These are phyloP conservation scores for Stigmatopora nigra DNA, from an alignment of 2,113 vertebrate genomes.

Conservation along the genomic window DNA sequence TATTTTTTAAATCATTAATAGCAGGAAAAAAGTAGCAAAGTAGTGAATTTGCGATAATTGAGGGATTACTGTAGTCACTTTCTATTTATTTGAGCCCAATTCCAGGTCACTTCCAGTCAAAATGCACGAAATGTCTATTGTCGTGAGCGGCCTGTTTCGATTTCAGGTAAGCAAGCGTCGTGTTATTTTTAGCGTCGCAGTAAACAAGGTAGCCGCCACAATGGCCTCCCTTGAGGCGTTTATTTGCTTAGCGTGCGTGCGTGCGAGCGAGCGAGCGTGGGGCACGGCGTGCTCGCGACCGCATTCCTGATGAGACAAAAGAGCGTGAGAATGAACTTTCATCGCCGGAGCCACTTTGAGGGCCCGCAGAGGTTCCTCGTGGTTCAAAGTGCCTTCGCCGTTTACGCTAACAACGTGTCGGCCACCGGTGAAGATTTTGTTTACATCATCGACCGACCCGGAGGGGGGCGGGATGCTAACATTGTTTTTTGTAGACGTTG, in stretches of 20 bases:
- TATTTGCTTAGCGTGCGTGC: neutral
- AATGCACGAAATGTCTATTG: too few species aligned
- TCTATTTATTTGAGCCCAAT: neutral
- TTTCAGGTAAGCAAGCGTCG: slow-evolving; percentile 35
- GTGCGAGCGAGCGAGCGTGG: neutral
- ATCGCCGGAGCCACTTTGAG: neutral
- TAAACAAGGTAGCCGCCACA: slow-evolving; percentile 37
- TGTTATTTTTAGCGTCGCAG: slow-evolving; percentile 58
- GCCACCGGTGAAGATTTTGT: neutral
- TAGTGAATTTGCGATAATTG: too few species aligned
- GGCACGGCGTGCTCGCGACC: neutral
- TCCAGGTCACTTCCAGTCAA: too few species aligned
- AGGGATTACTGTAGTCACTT: neutral
- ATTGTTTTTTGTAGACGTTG: neutral
- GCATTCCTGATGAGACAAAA: neutral
- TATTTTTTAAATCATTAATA: too few species aligned
- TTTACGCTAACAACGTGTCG: neutral
- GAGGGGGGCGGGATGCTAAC: neutral
- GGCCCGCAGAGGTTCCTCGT: neutral
- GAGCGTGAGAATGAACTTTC: neutral
- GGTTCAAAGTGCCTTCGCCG: neutral
- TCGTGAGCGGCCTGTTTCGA: neutral
- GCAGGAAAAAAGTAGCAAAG: too few species aligned
- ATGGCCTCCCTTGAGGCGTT: slow-evolving; percentile 6
- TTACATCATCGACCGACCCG: neutral